Evolutionary conservation across 2,797 vertebrate species (phyloP).

Genomic region (Periparus ater): DNA sequence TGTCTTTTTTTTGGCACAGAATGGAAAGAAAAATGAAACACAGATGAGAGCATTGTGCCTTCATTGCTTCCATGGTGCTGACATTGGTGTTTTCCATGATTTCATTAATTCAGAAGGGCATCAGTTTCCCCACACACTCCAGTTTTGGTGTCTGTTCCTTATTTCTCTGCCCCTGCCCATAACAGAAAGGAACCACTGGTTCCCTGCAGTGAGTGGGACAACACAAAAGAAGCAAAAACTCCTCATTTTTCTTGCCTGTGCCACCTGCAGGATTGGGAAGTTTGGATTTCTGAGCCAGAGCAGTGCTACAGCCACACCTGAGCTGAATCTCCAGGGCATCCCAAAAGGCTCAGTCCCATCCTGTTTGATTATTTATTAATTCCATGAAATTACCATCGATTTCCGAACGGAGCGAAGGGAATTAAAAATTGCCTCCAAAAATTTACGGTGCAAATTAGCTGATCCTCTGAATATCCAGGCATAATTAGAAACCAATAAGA

Average conservation of each 20-base stretch:
- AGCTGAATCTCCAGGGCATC: background rate
- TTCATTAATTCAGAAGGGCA: background rate
- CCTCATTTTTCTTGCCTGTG: background rate
- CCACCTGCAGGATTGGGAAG: background rate
- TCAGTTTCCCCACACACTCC: background rate
- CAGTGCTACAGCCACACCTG: background rate
- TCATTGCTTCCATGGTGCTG: background rate
- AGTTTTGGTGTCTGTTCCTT: background rate
- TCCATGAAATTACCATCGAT: background rate
- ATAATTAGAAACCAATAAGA: conserved; percentile 53
- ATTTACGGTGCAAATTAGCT: conserved; percentile 38
- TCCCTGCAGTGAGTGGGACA: background rate
- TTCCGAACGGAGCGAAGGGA: background rate
- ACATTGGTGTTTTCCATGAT: fast-evolving
- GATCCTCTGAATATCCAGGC: conserved; percentile 39
- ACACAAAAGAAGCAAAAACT: background rate
- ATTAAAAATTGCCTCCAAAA: conserved; percentile 62
- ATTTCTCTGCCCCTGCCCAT: background rate
- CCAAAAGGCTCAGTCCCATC: background rate
- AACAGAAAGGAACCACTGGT: background rate
- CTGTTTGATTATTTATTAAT: background rate
- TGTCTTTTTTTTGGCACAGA: background rate
- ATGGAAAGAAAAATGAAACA: background rate
- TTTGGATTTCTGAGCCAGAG: background rate
- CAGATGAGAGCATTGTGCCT: background rate